Evolutionary conservation across 2,113 vertebrate genomes (phyloP).

Genomic region (Osmerus eperlanus): DNA sequence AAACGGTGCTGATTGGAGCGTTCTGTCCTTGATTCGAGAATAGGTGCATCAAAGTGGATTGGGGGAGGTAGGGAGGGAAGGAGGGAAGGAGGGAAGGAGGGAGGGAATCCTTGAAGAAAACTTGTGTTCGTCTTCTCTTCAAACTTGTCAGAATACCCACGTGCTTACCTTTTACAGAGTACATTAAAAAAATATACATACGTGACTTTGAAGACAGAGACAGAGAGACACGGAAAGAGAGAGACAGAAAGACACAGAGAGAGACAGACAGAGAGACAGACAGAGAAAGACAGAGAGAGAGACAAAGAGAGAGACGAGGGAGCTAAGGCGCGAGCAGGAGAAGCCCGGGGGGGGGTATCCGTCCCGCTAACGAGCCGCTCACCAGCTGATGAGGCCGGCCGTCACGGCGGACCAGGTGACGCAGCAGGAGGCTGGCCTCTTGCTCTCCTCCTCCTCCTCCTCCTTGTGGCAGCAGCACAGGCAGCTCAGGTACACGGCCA

Average conservation of each 20-base stretch:
- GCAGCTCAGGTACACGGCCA: conserved; percentile 83
- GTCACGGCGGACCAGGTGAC: conserved; percentile 87
- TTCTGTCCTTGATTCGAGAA: too few species aligned
- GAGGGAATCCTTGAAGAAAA: background rate
- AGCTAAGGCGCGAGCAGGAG: background rate
- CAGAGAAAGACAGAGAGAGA: conserved; percentile 1
- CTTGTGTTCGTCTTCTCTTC: background rate
- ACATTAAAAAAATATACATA: too few species aligned
- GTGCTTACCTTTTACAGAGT: too few species aligned
- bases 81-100: too few species aligned
- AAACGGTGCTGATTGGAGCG: too few species aligned
- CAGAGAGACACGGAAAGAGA: background rate
- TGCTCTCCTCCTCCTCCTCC: conserved; percentile 70
- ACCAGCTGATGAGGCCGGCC: conserved; percentile 92
- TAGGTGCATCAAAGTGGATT: too few species aligned
- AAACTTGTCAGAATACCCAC: background rate
- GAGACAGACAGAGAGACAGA: background rate
- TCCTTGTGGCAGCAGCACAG: conserved; percentile 84
- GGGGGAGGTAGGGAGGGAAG: too few species aligned
- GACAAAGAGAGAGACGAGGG: background rate
- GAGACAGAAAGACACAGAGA: background rate
- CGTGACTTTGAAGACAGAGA: background rate
- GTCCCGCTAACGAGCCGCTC: conserved; percentile 35
- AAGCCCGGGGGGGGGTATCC: background rate
- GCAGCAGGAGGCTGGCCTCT: conserved; percentile 81